phyloP scores from a whole-genome alignment of 1,140 invertebrate genomes.

The Plectrocnemia conspersa region DNA sequence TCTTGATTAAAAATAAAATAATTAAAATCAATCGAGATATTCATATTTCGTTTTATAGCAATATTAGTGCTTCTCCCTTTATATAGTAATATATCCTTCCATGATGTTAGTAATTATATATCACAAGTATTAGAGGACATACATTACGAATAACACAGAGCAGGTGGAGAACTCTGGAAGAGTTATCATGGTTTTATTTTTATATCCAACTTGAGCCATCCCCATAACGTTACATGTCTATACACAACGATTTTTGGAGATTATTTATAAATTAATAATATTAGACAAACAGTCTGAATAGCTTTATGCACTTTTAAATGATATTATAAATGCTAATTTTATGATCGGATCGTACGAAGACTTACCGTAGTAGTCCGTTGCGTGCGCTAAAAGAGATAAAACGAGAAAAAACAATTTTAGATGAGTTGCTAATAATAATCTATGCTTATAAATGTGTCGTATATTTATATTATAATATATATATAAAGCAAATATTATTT shows the following conservation, averaged over 20 bases:
- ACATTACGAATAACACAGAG: slow-evolving; percentile 16
- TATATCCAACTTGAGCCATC: not conserved
- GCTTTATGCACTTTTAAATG: slow-evolving; percentile 15
- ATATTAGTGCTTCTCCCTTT: too few species aligned
- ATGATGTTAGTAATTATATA: too few species aligned
- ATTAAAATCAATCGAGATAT: too few species aligned
- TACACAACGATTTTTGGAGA: slow-evolving; percentile 15
- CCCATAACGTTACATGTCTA: slow-evolving; percentile 4
- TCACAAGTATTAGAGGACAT: too few species aligned
- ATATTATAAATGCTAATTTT: slow-evolving; percentile 4
- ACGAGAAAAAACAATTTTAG: slow-evolving; percentile 50
- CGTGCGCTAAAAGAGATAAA: slow-evolving; percentile 80
- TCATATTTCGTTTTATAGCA: too few species aligned
- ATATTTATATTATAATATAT: too few species aligned
- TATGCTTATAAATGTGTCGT: too few species aligned
- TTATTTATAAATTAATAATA: too few species aligned
- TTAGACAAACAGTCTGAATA: slow-evolving; percentile 9
- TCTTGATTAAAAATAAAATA: too few species aligned
- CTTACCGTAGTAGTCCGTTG: slow-evolving; percentile 99
- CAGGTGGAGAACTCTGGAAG: slow-evolving; percentile 54
- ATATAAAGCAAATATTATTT: too few species aligned
- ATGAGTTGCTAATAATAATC: too few species aligned
- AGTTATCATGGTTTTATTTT: slow-evolving; percentile 34
- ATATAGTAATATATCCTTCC: too few species aligned
- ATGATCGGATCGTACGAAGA: slow-evolving; percentile 50